Evolutionary conservation across 2,888 invertebrate genomes (phyloP).

Genomic region (Lithodes maja): DNA sequence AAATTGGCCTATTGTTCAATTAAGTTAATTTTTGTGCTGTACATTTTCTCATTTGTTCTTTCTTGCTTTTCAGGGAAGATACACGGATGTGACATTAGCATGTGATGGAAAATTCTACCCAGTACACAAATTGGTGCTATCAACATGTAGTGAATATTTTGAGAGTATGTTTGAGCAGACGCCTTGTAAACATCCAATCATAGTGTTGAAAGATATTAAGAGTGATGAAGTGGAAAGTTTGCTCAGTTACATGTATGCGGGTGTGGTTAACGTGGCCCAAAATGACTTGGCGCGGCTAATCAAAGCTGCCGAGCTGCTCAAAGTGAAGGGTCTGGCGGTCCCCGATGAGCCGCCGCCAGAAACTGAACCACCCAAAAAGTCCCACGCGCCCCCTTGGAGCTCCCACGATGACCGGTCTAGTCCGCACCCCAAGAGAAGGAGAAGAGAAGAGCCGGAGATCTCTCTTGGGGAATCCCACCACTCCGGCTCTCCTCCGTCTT

Average conservation of each 20-base stretch:
- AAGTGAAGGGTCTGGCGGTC: slow-evolving; percentile 67
- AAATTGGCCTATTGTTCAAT: neutral
- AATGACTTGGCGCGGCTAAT: slow-evolving; percentile 68
- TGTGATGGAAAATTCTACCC: slow-evolving; percentile 70
- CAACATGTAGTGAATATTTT: slow-evolving; percentile 69
- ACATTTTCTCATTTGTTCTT: neutral
- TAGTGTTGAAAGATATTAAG: slow-evolving; percentile 68
- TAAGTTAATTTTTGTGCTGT: neutral
- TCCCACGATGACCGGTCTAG: slow-evolving; percentile 46
- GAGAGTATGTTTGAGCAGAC: slow-evolving; percentile 69
- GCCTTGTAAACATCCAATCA: slow-evolving; percentile 68
- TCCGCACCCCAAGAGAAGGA: slow-evolving; percentile 53
- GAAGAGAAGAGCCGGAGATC: slow-evolving; percentile 43
- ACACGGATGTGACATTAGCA: slow-evolving; percentile 69
- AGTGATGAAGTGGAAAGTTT: slow-evolving; percentile 67
- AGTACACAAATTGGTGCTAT: slow-evolving; percentile 69
- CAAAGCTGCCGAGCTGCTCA: slow-evolving; percentile 65
- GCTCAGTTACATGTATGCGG: slow-evolving; percentile 69
- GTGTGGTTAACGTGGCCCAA: slow-evolving; percentile 67
- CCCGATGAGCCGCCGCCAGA: slow-evolving; percentile 66
- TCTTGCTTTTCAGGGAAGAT: slow-evolving; percentile 57
- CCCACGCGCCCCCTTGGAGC: slow-evolving; percentile 29
- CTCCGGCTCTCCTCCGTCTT: slow-evolving; percentile 31
- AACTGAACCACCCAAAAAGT: slow-evolving; percentile 28
- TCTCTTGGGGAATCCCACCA: slow-evolving; percentile 19